Evolutionary conservation across 2,797 vertebrate species (phyloP).

Genomic region (Synaphobranchus kaupii): DNA sequence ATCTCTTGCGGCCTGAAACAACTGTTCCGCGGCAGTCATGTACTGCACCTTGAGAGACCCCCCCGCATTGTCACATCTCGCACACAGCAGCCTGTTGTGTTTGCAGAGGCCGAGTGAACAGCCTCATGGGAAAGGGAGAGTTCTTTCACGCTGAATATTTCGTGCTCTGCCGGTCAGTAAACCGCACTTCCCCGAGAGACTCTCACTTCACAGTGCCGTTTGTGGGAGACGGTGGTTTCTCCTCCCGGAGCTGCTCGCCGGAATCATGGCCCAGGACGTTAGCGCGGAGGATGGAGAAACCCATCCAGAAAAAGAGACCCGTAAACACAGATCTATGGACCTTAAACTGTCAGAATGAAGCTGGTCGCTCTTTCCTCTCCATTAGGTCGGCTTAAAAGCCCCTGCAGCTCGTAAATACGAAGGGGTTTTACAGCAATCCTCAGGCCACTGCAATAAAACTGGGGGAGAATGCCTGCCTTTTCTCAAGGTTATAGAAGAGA

Average conservation of each 20-base stretch:
- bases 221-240: slow-evolving; percentile 52
- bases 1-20: not conserved
- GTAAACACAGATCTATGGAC: slow-evolving; percentile 27
- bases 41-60: not conserved
- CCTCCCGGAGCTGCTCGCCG: slow-evolving; percentile 46
- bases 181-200: slow-evolving; percentile 54
- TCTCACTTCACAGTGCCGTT: slow-evolving; percentile 34
- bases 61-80: not conserved
- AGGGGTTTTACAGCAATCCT: slow-evolving; percentile 35
- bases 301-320: slow-evolving; percentile 29
- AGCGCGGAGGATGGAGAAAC: slow-evolving; percentile 38
- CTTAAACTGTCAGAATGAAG: slow-evolving; percentile 16
- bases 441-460: slow-evolving; percentile 32
- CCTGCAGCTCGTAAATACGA: not conserved
- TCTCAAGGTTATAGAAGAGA: slow-evolving; percentile 31
- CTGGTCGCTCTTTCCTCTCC: slow-evolving; percentile 9
- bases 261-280: slow-evolving; percentile 49
- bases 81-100: not conserved
- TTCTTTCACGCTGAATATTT: slow-evolving; percentile 54
- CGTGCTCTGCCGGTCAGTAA: slow-evolving; percentile 59
- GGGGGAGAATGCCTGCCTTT: slow-evolving; percentile 8
- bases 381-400: slow-evolving; percentile 17
- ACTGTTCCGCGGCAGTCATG: not conserved
- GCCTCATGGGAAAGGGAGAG: not conserved
- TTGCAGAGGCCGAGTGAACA: not conserved